Conservation (phyloP, 2,888 invertebrate species). For the Willowsia nigromaculata region DNA sequence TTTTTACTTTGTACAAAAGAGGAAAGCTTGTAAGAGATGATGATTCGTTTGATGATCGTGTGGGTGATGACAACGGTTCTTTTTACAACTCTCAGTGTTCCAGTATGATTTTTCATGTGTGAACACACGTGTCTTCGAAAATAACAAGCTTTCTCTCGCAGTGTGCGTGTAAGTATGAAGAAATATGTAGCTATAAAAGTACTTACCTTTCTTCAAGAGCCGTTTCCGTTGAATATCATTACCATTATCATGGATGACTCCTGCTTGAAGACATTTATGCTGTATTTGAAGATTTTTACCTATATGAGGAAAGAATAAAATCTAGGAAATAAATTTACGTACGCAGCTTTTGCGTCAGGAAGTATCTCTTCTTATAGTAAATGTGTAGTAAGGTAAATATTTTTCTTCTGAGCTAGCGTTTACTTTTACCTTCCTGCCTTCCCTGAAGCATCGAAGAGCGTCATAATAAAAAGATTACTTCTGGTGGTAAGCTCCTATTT, state of each 20-base stretch:
- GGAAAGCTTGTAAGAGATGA: background rate
- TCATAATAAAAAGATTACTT: conserved; percentile 5
- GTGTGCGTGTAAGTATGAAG: background rate
- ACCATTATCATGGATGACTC: background rate
- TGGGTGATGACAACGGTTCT: background rate
- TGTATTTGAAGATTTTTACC: background rate
- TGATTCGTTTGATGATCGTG: background rate
- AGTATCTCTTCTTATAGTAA: no score
- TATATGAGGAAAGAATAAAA: background rate
- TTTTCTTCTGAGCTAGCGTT: background rate
- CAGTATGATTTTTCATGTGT: background rate
- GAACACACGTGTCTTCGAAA: background rate
- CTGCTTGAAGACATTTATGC: background rate
- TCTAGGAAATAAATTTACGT: background rate
- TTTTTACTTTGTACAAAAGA: background rate
- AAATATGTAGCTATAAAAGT: background rate
- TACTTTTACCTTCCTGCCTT: background rate
- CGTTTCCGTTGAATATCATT: background rate
- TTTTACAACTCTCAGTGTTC: background rate
- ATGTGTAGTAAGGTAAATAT: background rate
- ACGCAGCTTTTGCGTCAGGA: background rate
- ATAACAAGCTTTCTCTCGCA: background rate
- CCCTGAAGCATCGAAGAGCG: background rate
- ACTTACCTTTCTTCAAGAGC: background rate
- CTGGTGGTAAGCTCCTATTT: conserved; percentile 26